A percentile compares a stretch with the other conserved stretches of the same genome.
Conservation (phyloP, 2,113 vertebrate species). For the Gracilinanus agilis region DNA sequence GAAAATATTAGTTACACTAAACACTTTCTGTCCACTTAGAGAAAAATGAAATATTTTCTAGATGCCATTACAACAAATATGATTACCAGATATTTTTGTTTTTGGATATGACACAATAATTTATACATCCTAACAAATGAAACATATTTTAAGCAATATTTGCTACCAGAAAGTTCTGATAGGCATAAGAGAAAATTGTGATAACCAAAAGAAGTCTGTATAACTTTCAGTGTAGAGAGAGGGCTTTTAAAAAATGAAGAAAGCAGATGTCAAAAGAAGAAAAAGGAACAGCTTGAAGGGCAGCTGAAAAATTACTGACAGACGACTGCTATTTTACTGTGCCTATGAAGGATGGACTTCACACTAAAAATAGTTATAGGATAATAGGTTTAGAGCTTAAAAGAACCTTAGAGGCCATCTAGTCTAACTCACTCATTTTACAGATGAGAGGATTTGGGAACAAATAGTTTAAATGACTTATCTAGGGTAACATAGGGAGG, state of each 20-base stretch:
- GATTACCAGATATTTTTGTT: background rate
- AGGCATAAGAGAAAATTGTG: constrained; percentile 4
- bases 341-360: background rate
- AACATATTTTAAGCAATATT: background rate
- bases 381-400: background rate
- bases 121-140: constrained; percentile 11
- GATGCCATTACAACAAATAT: background rate
- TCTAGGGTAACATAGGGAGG: background rate
- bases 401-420: background rate
- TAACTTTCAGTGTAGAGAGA: background rate
- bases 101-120: background rate
- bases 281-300: background rate
- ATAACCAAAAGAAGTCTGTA: background rate
- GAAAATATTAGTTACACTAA: constrained; percentile 15
- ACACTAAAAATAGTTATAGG: background rate
- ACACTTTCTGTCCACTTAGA: background rate
- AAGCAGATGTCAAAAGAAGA: constrained; percentile 7
- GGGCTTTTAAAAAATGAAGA: background rate
- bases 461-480: background rate
- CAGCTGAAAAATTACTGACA: constrained; percentile 8
- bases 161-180: background rate
- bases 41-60: constrained; percentile 29
- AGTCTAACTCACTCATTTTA: background rate
- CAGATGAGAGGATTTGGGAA: background rate
- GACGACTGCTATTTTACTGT: background rate